Evolutionary conservation across 2,113 vertebrate species (phyloP), one percentile per base, ranked within the genome.

Genomic region (Tinamus guttatus): DNA sequence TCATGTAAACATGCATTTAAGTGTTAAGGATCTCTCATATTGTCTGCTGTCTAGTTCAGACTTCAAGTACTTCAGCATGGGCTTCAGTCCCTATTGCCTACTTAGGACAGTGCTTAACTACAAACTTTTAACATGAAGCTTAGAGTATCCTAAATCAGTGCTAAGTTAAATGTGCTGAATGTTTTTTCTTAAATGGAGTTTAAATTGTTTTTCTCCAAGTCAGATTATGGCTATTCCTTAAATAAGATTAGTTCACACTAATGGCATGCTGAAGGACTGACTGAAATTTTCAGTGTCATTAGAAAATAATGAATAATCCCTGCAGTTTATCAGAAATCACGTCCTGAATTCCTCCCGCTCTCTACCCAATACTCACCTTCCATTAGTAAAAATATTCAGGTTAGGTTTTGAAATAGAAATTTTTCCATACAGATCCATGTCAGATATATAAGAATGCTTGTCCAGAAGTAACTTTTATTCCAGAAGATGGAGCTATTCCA

Each of bases 401-500:
- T 24, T 77, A 67, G 45, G 41, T 63, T 82, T 94, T 85, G 81
- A 94, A 90, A 70, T 36, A 62, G 32, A 30, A 28, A 8, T 47
- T 88, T 76, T 90, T 74, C 30, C 27, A 11, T 28, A 17, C 5
- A 52, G 22, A 62, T 85, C 36, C n/a, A 14, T 21, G 54, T 74
- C 87, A 45, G 92, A 74, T 85, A 54, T 80, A 43, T 0, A 28
- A 95, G 90, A 67, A 28, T 15, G 14, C 38, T 89, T 95, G 83
- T 85, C 51, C 65, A 59, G 51, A 89, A 87, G 40, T 73, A 60
- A 87, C 70, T 94, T 96, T 73, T 87, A 54, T 84, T 97, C 96
- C 96, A 97, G 83, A 96, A 91, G 96, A 80, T 97, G 98, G 97
- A 97, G 97, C 97, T 97, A 69, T 95, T 96, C 95, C 88, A 89